These are phyloP conservation scores for Bufo bufo DNA, from an alignment of 2,113 vertebrate species.

Conservation along the genomic window DNA sequence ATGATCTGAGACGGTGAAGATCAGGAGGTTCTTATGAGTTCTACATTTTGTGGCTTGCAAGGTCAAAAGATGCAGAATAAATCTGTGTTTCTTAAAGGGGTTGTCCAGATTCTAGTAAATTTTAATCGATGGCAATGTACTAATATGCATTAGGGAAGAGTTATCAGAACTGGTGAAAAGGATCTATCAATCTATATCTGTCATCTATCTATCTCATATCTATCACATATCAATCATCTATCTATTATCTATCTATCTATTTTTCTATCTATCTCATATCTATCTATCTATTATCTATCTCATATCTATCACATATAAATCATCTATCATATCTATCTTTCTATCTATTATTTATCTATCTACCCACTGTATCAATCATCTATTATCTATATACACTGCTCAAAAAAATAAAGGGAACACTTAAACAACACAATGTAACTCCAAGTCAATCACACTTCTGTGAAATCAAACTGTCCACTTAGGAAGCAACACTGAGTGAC, in stretches of 20 bases:
- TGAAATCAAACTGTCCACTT: too few relatives aligned
- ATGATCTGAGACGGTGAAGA: neutral
- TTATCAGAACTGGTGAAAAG: neutral
- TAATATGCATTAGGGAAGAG: neutral
- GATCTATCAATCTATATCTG: neutral
- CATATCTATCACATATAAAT: too few relatives aligned
- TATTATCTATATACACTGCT: too few relatives aligned
- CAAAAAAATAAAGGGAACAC: too few relatives aligned
- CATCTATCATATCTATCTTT: neutral
- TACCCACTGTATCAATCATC: too few relatives aligned
- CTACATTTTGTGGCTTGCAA: conserved; percentile 28
- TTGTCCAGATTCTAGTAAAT: neutral
- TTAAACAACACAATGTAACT: too few relatives aligned
- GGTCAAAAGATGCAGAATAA: conserved; percentile 20
- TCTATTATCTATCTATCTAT: neutral
- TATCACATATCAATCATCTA: neutral
- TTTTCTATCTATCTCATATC: neutral
- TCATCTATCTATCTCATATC: too few relatives aligned
- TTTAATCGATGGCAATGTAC: neutral
- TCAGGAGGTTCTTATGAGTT: conserved; percentile 25
- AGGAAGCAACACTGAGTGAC: too few relatives aligned
- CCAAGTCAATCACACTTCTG: too few relatives aligned
- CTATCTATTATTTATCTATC: neutral
- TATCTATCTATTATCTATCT: neutral
- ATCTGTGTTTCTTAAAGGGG: neutral